These are phyloP conservation scores for Phoeniculus purpureus DNA, from an alignment of 2,797 vertebrate species.

Conservation along the genomic window DNA sequence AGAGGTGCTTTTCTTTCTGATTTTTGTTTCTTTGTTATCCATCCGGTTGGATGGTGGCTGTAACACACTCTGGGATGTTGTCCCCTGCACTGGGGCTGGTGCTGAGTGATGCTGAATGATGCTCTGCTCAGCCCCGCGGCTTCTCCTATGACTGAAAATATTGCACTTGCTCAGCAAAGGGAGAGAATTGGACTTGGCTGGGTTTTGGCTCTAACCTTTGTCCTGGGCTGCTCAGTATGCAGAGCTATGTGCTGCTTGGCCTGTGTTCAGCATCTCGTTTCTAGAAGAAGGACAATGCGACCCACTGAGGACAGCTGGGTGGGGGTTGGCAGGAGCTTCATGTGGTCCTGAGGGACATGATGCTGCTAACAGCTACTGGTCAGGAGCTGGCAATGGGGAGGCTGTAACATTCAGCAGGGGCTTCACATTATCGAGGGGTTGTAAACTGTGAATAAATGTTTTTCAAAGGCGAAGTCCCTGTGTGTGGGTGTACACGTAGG, in stretches of 20 bases:
- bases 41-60: background rate
- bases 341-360: background rate
- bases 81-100: background rate
- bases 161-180: constrained; percentile 17
- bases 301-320: background rate
- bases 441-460: background rate
- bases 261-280: background rate
- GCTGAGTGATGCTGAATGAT: background rate
- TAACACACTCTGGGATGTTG: background rate
- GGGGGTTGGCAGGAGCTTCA: background rate
- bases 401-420: background rate
- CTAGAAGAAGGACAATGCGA: background rate
- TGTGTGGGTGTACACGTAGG: background rate
- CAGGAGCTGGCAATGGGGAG: background rate
- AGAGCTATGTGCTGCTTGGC: background rate
- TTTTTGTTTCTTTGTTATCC: background rate
- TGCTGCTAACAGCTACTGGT: background rate
- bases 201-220: constrained; percentile 9
- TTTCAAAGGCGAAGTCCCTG: background rate
- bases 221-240: constrained; percentile 16
- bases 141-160: background rate
- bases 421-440: background rate
- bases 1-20: background rate
- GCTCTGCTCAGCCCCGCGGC: background rate
- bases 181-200: constrained; percentile 9